These are phyloP conservation scores for Xyrichtys novacula DNA, from an alignment of 2,797 vertebrate genomes.

Conservation along the genomic window DNA sequence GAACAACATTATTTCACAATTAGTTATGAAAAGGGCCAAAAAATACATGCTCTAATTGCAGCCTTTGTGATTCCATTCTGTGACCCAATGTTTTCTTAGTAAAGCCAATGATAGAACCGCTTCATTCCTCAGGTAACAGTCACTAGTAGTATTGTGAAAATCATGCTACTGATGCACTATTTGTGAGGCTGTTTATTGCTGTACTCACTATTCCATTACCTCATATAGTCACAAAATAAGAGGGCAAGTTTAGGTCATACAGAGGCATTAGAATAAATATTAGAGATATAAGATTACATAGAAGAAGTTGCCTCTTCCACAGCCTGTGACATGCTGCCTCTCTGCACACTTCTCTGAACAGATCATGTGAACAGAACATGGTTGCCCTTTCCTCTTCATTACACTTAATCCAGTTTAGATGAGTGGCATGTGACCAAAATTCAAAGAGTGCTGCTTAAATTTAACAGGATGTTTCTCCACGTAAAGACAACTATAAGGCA, in stretches of 20 bases:
- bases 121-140: background rate
- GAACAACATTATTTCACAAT: background rate
- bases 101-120: background rate
- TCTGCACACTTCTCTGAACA: background rate
- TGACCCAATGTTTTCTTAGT: background rate
- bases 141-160: background rate
- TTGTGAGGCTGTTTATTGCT: too few species aligned
- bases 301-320: background rate
- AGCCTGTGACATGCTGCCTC: background rate
- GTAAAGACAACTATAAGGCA: conserved; percentile 1
- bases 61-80: background rate
- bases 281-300: background rate
- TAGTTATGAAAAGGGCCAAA: background rate
- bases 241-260: too few species aligned
- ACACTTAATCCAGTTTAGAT: conserved; percentile 36
- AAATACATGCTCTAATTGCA: background rate
- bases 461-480: conserved; percentile 1
- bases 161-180: too few species aligned
- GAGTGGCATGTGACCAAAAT: conserved; percentile 46
- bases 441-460: conserved; percentile 13
- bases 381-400: background rate
- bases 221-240: too few species aligned
- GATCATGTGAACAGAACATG: conserved; percentile 38
- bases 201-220: too few species aligned
- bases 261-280: too few species aligned